Base-by-base conservation (phyloP, 2,888 invertebrate species). In the Schrankia costaestrigalis region DNA sequence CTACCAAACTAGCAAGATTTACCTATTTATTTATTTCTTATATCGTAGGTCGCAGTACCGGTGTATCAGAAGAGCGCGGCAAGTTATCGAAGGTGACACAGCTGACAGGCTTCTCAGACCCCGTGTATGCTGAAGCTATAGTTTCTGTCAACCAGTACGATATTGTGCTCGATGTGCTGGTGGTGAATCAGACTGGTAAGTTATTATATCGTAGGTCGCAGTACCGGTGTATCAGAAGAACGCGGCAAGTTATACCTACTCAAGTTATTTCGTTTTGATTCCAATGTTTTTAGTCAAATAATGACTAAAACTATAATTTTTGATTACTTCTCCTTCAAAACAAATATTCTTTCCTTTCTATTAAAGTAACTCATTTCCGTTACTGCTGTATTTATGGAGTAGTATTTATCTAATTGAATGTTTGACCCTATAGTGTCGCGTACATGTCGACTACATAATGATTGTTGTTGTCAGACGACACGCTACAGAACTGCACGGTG, bases 91-190 rank as follows among this genome's bases (percentile, higher is more conserved):
- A 94, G 80, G 97, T 97, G 46, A 97, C 97, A 19, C 99, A 99
- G 79, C 89, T 99, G 65, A 99, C 99, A 2, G 99, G 99, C 8
- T 99, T 99, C 88, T 98, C 98, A 0, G 99, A 99, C 90, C 99
- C 99, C 0, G 98, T 99, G 41, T 99, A 99, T 80, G 97, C 99
- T 0, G 99, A 99, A 88, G 99, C 99, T n/a, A 97, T 99, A 70
- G 99, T 99, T 1, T 95, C 99, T 78, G 99, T 99, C 55, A 98
- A 98, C 83, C 98, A 98, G 76, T 98, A 98, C 86, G 99, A 99
- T 77, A 98, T 99, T 60, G 98, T 99, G 25, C 90, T 99, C 24
- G 99, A 99, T 80, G 98, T 99, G 22, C 90, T 99, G 13, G 94
- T 99, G 51, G 98, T 98, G 14, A 99, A 99, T 85, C 99, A 99